Evolutionary conservation across 2,888 invertebrate genomes (phyloP).

Genomic region (Mesopsocus fuscifrons): DNA sequence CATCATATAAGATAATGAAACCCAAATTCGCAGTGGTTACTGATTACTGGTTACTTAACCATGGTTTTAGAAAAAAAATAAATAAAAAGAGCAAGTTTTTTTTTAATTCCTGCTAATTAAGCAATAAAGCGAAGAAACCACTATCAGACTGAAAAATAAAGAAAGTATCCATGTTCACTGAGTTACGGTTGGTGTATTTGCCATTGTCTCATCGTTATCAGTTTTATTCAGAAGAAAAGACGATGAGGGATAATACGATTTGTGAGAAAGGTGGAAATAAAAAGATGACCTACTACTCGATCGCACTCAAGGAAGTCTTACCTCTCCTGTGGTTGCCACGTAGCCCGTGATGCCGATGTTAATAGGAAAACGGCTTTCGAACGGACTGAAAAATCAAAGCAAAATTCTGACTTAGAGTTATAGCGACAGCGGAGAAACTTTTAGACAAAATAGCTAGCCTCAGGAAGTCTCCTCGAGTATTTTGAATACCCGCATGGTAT

Average conservation of each 20-base stretch:
- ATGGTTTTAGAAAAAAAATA: slow-evolving; percentile 11
- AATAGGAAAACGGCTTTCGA: slow-evolving; percentile 84
- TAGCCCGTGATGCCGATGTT: slow-evolving; percentile 90
- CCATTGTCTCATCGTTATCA: background rate
- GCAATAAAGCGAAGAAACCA: too few relatives aligned
- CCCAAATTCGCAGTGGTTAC: too few relatives aligned
- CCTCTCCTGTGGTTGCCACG: slow-evolving; percentile 90
- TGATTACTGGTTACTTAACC: too few relatives aligned
- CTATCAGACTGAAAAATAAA: too few relatives aligned
- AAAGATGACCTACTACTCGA: too few relatives aligned
- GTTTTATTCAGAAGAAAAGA: slow-evolving; percentile 9
- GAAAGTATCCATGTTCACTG: too few relatives aligned
- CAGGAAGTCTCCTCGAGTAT: too few relatives aligned
- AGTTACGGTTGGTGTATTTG: background rate
- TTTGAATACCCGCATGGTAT: too few relatives aligned
- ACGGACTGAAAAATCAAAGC: slow-evolving; percentile 40
- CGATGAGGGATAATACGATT: too few relatives aligned
- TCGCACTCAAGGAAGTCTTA: slow-evolving; percentile 26
- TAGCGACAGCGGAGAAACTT: too few relatives aligned
- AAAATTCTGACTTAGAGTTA: background rate
- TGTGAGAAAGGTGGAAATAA: too few relatives aligned
- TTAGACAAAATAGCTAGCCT: slow-evolving; percentile 6
- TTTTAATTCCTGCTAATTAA: too few relatives aligned
- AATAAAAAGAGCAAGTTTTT: background rate
- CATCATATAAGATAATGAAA: background rate